These are phyloP conservation scores for Macrobrachium nipponense DNA, from an alignment of 1,140 invertebrate genomes.

Conservation along the genomic window DNA sequence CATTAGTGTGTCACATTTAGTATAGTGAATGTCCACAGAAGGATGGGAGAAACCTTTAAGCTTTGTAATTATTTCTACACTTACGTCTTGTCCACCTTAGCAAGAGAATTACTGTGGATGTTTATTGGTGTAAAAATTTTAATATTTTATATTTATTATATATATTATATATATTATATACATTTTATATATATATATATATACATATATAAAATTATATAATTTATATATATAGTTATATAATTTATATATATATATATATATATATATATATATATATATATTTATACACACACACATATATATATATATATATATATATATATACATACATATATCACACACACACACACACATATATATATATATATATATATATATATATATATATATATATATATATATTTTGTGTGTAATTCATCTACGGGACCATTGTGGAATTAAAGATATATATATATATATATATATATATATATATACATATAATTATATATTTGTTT, in stretches of 20 bases:
- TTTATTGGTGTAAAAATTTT: no score
- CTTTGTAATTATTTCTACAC: no score
- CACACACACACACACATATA: conserved; percentile 27
- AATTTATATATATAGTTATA: no score
- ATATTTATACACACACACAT: conserved; percentile 44
- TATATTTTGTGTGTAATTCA: conserved; percentile 12
- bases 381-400: conserved; percentile 44
- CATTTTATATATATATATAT: no score
- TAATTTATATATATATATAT: conserved; percentile 39
- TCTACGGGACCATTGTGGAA: neutral
- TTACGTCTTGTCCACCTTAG: no score
- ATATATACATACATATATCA: conserved; percentile 49
- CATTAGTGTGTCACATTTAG: no score
- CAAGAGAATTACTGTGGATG: no score
- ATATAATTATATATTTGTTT: conserved; percentile 9
- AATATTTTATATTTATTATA: neutral
- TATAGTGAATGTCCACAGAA: no score
- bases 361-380: conserved; percentile 36
- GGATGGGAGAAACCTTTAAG: no score
- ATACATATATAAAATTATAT: neutral
- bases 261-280: conserved; percentile 49
- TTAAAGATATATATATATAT: conserved; percentile 42
- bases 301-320: conserved; percentile 53
- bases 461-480: conserved; percentile 30
- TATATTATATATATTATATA: neutral